A percentile compares a stretch with the other conserved stretches of the same genome.
Evolutionary conservation across 2,113 vertebrate species (phyloP).

Genomic region (Leptocoma aspasia): DNA sequence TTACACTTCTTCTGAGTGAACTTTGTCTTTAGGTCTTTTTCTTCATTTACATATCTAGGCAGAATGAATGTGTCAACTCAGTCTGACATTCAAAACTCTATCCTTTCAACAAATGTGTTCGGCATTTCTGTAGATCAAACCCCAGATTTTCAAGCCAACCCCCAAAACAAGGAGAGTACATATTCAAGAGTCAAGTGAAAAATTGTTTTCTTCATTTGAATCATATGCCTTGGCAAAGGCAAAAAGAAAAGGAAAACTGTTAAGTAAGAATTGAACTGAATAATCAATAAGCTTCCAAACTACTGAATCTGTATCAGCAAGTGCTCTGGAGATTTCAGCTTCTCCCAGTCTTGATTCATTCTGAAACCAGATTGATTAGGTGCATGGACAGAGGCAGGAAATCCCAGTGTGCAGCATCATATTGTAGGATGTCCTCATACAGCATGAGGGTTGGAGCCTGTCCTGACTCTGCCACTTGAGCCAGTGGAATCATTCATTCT

Average conservation of each 20-base stretch:
- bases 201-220: neutral
- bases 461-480: neutral
- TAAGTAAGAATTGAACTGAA: neutral
- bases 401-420: neutral
- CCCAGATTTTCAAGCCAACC: neutral
- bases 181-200: neutral
- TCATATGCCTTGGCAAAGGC: neutral
- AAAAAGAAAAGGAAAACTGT: neutral
- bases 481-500: neutral
- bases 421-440: fast-evolving
- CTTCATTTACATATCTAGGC: neutral
- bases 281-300: neutral
- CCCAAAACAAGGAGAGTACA: neutral
- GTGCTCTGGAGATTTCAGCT: neutral
- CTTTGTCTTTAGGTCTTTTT: conserved; percentile 20
- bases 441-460: neutral
- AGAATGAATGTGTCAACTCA: neutral
- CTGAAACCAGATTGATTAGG: neutral
- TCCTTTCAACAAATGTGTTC: neutral
- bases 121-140: neutral
- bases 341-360: neutral
- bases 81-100: neutral
- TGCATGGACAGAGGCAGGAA: neutral
- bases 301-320: neutral
- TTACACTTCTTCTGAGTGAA: neutral